Conservation (phyloP, 2,113 vertebrate genomes). For the Scomber colias region DNA sequence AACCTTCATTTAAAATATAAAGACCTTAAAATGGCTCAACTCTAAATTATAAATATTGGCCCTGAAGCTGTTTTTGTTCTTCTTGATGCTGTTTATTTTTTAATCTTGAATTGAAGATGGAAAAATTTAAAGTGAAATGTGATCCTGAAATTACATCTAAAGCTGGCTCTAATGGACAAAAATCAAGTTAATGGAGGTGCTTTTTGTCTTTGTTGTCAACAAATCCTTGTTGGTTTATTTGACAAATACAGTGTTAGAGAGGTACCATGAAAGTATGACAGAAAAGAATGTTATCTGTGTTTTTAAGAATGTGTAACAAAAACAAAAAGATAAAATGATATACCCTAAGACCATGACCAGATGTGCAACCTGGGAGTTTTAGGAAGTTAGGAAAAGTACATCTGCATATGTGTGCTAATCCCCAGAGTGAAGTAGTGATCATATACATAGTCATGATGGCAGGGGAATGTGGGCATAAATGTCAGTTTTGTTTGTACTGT, state of each 20-base stretch:
- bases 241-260: neutral
- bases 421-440: neutral
- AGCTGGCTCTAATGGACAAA: too few species aligned
- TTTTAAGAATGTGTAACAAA: neutral
- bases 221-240: too few species aligned
- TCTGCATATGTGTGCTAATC: neutral
- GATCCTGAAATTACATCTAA: neutral
- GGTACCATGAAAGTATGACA: neutral
- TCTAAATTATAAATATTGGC: too few species aligned
- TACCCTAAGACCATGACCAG: constrained; percentile 4
- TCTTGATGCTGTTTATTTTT: too few species aligned
- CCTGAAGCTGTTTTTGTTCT: too few species aligned
- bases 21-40: too few species aligned
- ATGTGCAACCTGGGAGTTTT: constrained; percentile 9
- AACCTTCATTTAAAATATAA: too few species aligned
- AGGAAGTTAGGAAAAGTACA: constrained; percentile 1
- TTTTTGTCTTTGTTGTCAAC: too few species aligned
- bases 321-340: neutral
- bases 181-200: too few species aligned
- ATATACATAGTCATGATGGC: constrained; percentile 22
- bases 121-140: neutral
- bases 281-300: neutral
- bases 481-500: neutral
- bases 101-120: too few species aligned
- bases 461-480: neutral